These are phyloP conservation scores for Poecilia wingei DNA, from an alignment of 2,797 vertebrate species.

Conservation along the genomic window DNA sequence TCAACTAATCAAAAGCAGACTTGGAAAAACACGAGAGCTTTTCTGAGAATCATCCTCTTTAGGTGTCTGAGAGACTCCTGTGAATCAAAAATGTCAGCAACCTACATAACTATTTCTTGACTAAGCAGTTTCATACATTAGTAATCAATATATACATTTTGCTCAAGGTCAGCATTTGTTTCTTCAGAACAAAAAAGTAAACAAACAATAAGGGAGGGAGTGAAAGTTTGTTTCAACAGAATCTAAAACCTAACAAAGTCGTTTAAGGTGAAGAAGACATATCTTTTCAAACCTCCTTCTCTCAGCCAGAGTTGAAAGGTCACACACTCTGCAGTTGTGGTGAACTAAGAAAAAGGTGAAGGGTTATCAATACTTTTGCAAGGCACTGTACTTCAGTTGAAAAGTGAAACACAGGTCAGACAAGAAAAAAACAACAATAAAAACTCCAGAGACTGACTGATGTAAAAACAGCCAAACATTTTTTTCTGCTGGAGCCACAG, in stretches of 20 bases:
- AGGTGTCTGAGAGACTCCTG: not conserved
- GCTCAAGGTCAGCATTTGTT: not conserved
- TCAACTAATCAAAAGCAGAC: not conserved
- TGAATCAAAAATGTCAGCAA: not conserved
- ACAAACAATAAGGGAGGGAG: not conserved
- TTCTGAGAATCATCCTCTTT: not conserved
- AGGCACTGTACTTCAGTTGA: not conserved
- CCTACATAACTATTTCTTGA: not conserved
- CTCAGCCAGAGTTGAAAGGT: not conserved
- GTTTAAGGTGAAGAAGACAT: not conserved
- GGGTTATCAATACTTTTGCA: not conserved
- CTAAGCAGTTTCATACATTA: not conserved
- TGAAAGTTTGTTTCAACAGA: not conserved
- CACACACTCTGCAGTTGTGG: not conserved
- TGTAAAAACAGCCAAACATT: not conserved
- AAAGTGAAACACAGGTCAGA: not conserved
- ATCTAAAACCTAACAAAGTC: not conserved
- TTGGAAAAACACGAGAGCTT: not conserved
- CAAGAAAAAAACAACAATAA: not conserved
- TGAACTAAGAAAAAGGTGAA: not conserved
- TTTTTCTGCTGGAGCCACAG: slow-evolving; percentile 15
- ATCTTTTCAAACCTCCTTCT: not conserved
- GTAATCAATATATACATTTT: not conserved
- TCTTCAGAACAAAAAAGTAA: not conserved
- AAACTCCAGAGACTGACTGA: no score